phyloP scores from a whole-genome alignment of 2,113 vertebrate genomes.

The Urocolius indicus region DNA sequence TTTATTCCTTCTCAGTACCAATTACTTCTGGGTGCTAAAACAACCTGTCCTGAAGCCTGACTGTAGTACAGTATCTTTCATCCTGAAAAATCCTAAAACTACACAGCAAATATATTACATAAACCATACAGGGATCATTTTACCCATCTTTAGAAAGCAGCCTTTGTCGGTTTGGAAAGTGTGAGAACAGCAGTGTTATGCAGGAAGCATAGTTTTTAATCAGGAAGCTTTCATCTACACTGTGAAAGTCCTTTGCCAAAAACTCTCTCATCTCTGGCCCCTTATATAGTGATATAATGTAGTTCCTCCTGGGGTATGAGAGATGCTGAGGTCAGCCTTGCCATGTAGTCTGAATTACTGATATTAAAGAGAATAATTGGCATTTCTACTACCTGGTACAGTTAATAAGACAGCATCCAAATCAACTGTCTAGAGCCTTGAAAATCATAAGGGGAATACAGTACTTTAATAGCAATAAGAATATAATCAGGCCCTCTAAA shows the following conservation, averaged over 20 bases:
- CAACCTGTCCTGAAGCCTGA: constrained; percentile 16
- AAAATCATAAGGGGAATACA: constrained; percentile 58
- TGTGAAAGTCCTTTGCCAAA: constrained; percentile 45
- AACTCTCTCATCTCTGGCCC: constrained; percentile 58
- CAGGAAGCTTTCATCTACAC: constrained; percentile 47
- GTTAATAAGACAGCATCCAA: constrained; percentile 62
- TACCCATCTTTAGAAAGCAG: constrained; percentile 55
- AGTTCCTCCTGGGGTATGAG: constrained; percentile 34
- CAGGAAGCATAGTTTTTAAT: constrained; percentile 65
- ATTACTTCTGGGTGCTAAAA: constrained; percentile 44
- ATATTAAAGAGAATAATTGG: constrained; percentile 66
- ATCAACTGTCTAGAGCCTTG: constrained; percentile 60
- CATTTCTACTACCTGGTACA: constrained; percentile 58
- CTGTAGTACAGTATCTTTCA: constrained; percentile 2
- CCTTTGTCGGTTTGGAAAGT: constrained; percentile 49
- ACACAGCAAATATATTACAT: constrained; percentile 42
- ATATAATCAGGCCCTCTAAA: constrained; percentile 64
- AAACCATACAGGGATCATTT: constrained; percentile 40
- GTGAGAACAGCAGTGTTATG: constrained; percentile 41
- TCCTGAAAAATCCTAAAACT: constrained; percentile 46
- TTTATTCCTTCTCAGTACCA: constrained; percentile 12
- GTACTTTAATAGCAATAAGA: constrained; percentile 57
- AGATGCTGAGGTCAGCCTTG: constrained; percentile 58
- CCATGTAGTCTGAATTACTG: constrained; percentile 48
- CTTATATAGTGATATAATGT: constrained; percentile 27